Evolutionary conservation across 2,888 invertebrate genomes (phyloP).

Genomic region (Parnassius mnemosyne): DNA sequence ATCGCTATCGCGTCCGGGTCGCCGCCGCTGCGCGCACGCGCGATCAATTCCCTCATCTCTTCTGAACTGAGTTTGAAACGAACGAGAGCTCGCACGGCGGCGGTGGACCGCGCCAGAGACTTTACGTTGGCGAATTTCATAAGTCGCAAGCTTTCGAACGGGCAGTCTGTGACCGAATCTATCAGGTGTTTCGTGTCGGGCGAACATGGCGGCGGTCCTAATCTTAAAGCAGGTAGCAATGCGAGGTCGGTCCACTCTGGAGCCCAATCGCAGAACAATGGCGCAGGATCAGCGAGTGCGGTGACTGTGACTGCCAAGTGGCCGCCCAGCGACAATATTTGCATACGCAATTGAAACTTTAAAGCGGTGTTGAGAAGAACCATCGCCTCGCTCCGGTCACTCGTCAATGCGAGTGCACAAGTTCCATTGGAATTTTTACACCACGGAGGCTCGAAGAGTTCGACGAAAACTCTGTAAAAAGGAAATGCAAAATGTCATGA

Average conservation of each 20-base stretch:
- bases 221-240: conserved; percentile 29
- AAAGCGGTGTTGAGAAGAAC: conserved; percentile 40
- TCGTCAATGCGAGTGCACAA: conserved; percentile 50
- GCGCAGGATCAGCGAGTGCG: conserved; percentile 24
- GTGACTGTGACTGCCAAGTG: conserved; percentile 26
- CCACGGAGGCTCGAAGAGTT: conserved; percentile 78
- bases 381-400: conserved; percentile 44
- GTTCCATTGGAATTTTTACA: conserved; percentile 55
- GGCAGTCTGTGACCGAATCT: conserved; percentile 40
- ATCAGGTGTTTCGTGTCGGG: neutral
- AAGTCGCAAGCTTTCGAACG: conserved; percentile 61
- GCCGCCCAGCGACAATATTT: conserved; percentile 36
- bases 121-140: conserved; percentile 55
- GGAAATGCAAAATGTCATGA: neutral
- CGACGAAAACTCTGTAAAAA: conserved; percentile 7
- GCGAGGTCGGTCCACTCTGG: conserved; percentile 33
- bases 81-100: conserved; percentile 49
- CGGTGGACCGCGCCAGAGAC: conserved; percentile 47
- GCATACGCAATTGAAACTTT: conserved; percentile 39
- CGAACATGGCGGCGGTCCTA: conserved; percentile 59
- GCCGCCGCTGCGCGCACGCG: conserved; percentile 33
- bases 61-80: conserved; percentile 41
- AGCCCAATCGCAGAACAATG: conserved; percentile 48
- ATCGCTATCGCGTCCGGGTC: conserved; percentile 41
- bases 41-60: conserved; percentile 42